Conservation (phyloP, 1,140 invertebrate genomes). For the Nasonia giraulti region DNA sequence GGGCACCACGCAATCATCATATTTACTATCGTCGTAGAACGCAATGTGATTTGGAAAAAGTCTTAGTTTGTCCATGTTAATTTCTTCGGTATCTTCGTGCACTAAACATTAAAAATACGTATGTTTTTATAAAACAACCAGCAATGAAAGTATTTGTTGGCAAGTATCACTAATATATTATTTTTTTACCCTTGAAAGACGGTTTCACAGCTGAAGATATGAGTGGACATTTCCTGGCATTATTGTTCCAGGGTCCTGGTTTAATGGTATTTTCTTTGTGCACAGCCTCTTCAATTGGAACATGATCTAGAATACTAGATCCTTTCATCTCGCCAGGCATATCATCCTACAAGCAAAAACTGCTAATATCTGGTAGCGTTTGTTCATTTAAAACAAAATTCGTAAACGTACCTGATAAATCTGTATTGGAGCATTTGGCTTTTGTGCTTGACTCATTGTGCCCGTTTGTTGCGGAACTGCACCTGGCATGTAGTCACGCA, state of each 20-base stretch:
- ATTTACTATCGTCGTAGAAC: slow-evolving; percentile 72
- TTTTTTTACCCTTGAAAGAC: slow-evolving; percentile 69
- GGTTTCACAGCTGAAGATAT: slow-evolving; percentile 63
- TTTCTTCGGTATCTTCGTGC: slow-evolving; percentile 77
- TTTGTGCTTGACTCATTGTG: slow-evolving; percentile 55
- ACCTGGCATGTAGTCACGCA: slow-evolving; percentile 68
- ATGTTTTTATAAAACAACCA: slow-evolving; percentile 9
- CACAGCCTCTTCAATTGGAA: slow-evolving; percentile 74
- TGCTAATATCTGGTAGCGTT: neutral
- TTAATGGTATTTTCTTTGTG: slow-evolving; percentile 79
- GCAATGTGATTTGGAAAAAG: slow-evolving; percentile 67
- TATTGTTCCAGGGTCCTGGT: slow-evolving; percentile 79
- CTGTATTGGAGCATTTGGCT: slow-evolving; percentile 65
- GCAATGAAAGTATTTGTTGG: neutral
- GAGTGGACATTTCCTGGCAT: slow-evolving; percentile 64
- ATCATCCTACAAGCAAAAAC: slow-evolving; percentile 62
- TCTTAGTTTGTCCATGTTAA: slow-evolving; percentile 62
- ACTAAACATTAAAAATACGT: slow-evolving; percentile 64
- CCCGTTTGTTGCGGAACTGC: slow-evolving; percentile 65
- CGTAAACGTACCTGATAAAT: slow-evolving; percentile 66
- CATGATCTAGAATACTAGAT: slow-evolving; percentile 75
- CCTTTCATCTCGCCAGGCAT: slow-evolving; percentile 60
- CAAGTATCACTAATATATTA: neutral
- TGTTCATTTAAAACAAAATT: neutral
- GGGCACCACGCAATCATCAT: slow-evolving; percentile 76